phyloP scores from a whole-genome alignment of 2,888 invertebrate species.

The Apodemia duryi region DNA sequence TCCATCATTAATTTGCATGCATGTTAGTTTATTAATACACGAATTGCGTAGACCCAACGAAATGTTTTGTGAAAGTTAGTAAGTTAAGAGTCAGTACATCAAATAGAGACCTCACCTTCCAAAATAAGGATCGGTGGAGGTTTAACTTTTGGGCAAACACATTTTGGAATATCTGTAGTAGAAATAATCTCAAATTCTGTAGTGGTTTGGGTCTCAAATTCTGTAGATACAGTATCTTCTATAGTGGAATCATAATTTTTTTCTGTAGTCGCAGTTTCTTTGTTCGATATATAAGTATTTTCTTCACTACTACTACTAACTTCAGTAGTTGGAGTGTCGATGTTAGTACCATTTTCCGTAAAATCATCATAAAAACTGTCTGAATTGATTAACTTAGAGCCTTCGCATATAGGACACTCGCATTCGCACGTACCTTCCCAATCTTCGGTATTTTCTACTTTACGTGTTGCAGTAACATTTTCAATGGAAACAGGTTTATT shows the following conservation, averaged over 20 bases:
- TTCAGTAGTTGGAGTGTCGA: slow-evolving; percentile 27
- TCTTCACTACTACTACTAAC: slow-evolving; percentile 33
- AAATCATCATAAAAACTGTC: slow-evolving; percentile 64
- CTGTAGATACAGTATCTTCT: slow-evolving; percentile 30
- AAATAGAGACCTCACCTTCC: slow-evolving; percentile 85
- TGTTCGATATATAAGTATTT: not conserved
- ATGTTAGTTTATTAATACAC: slow-evolving; percentile 56
- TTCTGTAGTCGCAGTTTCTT: slow-evolving; percentile 26
- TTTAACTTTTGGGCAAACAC: slow-evolving; percentile 67
- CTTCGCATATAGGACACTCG: slow-evolving; percentile 84
- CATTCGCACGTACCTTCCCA: slow-evolving; percentile 86
- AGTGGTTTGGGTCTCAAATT: slow-evolving; percentile 21
- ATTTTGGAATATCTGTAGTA: slow-evolving; percentile 49
- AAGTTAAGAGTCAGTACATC: slow-evolving; percentile 43
- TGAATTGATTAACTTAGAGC: slow-evolving; percentile 39
- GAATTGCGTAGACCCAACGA: slow-evolving; percentile 40
- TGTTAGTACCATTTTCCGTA: slow-evolving; percentile 39
- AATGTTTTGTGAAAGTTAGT: slow-evolving; percentile 65
- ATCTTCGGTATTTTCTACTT: slow-evolving; percentile 42
- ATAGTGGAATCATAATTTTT: slow-evolving; percentile 39
- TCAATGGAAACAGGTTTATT: slow-evolving; percentile 66
- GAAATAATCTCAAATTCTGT: slow-evolving; percentile 39
- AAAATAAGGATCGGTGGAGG: slow-evolving; percentile 87
- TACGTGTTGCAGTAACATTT: slow-evolving; percentile 42
- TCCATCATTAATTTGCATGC: slow-evolving; percentile 39